phyloP scores from a whole-genome alignment of 2,113 vertebrate species.

The Polypterus bichir region DNA sequence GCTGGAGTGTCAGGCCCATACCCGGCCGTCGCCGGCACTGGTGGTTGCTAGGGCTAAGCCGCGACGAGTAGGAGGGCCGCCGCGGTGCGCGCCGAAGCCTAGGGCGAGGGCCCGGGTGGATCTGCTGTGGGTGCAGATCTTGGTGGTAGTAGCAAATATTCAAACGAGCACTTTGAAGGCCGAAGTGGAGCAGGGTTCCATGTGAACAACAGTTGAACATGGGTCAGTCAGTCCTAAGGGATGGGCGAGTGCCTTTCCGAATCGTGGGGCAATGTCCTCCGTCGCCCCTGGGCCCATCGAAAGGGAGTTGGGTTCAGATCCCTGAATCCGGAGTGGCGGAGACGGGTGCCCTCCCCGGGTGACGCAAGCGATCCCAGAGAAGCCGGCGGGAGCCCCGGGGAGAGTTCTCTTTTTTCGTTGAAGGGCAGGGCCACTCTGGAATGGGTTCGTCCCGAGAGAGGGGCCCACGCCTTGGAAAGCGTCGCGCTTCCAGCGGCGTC shows the following conservation, averaged over 20 bases:
- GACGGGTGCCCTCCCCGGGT: conserved; percentile 9
- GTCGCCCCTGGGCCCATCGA: conserved; percentile 18
- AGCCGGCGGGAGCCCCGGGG: conserved; percentile 22
- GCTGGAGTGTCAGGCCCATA: too few species aligned
- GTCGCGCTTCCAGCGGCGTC: not conserved
- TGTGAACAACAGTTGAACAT: conserved; percentile 6
- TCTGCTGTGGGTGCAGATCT: conserved; percentile 9
- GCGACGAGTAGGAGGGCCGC: conserved; percentile 6
- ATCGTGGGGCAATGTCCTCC: conserved; percentile 12
- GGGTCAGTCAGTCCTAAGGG: conserved; percentile 21
- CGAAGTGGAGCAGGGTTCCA: conserved; percentile 14
- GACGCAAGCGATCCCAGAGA: conserved; percentile 25
- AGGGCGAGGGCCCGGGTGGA: not conserved
- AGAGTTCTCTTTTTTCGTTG: conserved; percentile 17
- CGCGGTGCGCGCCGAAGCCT: conserved; percentile 4
- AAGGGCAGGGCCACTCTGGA: not conserved
- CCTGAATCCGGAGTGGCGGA: conserved; percentile 14
- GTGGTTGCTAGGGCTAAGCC: not conserved
- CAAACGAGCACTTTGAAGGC: too few species aligned
- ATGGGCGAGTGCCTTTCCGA: conserved; percentile 9
- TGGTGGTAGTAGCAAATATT: not conserved
- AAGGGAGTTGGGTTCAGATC: conserved; percentile 23
- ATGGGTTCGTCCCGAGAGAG: conserved; percentile 19
- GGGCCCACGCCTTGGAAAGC: conserved; percentile 16
- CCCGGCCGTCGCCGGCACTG: too few species aligned